Evolutionary conservation across 2,113 vertebrate genomes (phyloP).

Genomic region (Alethe diademata): DNA sequence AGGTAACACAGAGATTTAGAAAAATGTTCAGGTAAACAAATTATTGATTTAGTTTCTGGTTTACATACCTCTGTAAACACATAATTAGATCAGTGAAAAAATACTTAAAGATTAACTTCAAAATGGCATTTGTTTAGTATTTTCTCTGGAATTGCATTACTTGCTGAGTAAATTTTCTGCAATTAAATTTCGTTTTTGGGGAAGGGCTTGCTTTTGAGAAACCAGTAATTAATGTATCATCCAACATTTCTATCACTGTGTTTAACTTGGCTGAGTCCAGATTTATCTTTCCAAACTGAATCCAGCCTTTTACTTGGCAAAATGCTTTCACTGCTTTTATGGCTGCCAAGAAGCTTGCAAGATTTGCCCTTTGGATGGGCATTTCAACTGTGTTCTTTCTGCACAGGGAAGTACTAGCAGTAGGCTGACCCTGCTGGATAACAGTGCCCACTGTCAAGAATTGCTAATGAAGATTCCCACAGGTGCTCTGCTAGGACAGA

Average conservation of each 20-base stretch:
- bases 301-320: neutral
- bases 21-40: neutral
- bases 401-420: neutral
- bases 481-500: neutral
- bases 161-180: neutral
- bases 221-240: neutral
- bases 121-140: neutral
- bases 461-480: neutral
- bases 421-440: neutral
- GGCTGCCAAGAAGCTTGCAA: neutral
- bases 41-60: neutral
- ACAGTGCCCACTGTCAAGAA: neutral
- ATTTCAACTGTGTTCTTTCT: neutral
- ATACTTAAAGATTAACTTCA: neutral
- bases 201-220: neutral
- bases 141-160: neutral
- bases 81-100: neutral
- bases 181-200: conserved; percentile 6
- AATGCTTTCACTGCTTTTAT: neutral
- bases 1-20: neutral
- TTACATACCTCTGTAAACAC: neutral
- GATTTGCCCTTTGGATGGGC: neutral
- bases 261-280: conserved; percentile 9
- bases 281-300: neutral
- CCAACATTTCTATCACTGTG: neutral